These are phyloP conservation scores for Psophia crepitans DNA, from an alignment of 2,113 vertebrate genomes.

Conservation along the genomic window DNA sequence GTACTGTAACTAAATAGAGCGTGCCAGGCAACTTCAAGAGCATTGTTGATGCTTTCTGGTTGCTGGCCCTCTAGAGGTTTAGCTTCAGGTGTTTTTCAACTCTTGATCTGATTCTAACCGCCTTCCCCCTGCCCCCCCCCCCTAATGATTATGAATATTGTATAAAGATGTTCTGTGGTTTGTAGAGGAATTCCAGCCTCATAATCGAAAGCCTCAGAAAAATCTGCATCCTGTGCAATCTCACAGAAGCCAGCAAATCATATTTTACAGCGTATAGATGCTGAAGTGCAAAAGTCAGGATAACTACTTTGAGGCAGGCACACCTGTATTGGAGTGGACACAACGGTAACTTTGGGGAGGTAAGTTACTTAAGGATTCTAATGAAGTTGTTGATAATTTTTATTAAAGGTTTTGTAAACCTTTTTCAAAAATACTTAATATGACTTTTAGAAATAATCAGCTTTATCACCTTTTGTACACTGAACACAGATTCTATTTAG, in stretches of 20 bases:
- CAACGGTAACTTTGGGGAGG: accelerated
- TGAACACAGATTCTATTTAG: background rate
- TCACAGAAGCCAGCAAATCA: background rate
- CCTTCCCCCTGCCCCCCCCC: too few species aligned
- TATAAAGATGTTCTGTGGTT: background rate
- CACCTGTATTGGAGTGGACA: background rate
- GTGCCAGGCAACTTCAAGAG: background rate
- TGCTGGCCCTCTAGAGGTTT: background rate
- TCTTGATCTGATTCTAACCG: background rate
- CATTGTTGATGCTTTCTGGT: background rate
- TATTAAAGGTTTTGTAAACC: background rate
- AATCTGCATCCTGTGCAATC: background rate
- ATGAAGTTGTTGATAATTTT: background rate
- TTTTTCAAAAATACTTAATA: background rate
- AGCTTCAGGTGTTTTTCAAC: background rate
- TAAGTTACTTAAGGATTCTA: background rate
- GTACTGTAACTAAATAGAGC: background rate
- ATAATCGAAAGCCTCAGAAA: background rate
- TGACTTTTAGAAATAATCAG: background rate
- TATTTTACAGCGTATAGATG: background rate
- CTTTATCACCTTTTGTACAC: background rate
- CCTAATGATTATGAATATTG: background rate
- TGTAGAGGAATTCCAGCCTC: background rate
- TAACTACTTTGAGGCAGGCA: background rate
- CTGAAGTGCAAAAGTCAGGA: background rate